Evolutionary conservation across 2,797 vertebrate genomes (phyloP), one percentile per base, ranked within the genome.

Genomic region (Acanthopagrus latus): DNA sequence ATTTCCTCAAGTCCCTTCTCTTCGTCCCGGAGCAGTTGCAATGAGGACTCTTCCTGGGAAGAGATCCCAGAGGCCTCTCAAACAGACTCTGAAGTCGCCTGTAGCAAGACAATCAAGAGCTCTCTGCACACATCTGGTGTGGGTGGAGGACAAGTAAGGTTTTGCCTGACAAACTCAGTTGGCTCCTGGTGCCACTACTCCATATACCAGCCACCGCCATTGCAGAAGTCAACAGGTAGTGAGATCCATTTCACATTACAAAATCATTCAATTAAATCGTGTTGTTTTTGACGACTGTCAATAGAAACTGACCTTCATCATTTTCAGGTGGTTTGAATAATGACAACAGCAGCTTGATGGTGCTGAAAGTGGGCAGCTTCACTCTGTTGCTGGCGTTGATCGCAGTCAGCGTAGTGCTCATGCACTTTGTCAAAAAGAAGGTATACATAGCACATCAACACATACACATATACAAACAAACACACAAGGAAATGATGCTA

Each of bases 161-260:
- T 97, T 80, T 98, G 97, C 75, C 88, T 97, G 2, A 86, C 72
- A 23, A 98, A 96, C 86, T 86, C 90, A 0, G 52, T 71, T 7
- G 85, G 74, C 7, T 58, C 23, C 18, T 76, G 79, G 79, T 95
- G 94, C 59, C 7, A 62, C 1, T 0, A 2, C 0, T 0, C 5
- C 11, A 0, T 56, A 3, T 2, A 21, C 38, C 1, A 7, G 0
- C 0, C 0, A 1, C 0, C 1, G 4, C 3, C 0, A 4, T 0
- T 0, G 0, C 1, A 1, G 38, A 0, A 17, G 14, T 23, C 3
- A 7, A 76, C 0, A 47, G 75, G 86, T 89, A 83, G 60, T 0
- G 2, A 62, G 14, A 60, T 41, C 4, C 17, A 16, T 33, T 65
- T 47, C 1, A 20, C 6, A 6, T 48, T 0, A 4, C 3, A 57